A percentile compares a stretch with the other conserved stretches of the same genome.
Evolutionary conservation across 1,140 invertebrate genomes (phyloP).

Genomic region (Drosophila dunni): DNA sequence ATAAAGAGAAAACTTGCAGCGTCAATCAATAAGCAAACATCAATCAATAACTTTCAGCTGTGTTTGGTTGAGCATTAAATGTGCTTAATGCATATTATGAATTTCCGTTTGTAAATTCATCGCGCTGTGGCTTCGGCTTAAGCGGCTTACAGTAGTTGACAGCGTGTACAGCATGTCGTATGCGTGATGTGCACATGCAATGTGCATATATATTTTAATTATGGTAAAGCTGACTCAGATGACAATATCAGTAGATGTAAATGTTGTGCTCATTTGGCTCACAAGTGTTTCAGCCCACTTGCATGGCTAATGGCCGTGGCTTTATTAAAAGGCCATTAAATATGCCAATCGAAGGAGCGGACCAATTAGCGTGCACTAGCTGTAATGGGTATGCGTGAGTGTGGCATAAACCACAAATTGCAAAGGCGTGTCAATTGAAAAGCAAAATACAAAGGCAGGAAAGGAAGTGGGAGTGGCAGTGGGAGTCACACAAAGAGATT

Average conservation of each 20-base stretch:
- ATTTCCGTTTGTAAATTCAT: constrained; percentile 47
- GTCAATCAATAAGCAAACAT: constrained; percentile 39
- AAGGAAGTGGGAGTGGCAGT: constrained; percentile 1
- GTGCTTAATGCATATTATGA: constrained; percentile 55
- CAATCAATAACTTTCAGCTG: constrained; percentile 27
- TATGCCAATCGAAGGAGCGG: constrained; percentile 16
- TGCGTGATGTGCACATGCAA: constrained; percentile 28
- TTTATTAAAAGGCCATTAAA: constrained; percentile 47
- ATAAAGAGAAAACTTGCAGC: background rate
- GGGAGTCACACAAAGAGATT: constrained; percentile 1
- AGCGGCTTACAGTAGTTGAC: constrained; percentile 65
- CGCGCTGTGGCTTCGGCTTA: constrained; percentile 39
- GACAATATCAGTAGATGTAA: constrained; percentile 2
- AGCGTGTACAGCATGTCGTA: constrained; percentile 54
- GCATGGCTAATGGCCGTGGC: constrained; percentile 26
- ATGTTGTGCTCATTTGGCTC: constrained; percentile 18
- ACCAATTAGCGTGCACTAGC: constrained; percentile 34
- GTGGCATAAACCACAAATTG: constrained; percentile 37
- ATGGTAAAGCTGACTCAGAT: constrained; percentile 43
- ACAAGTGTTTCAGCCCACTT: constrained; percentile 1
- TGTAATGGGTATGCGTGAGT: constrained; percentile 10
- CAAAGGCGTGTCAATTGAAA: constrained; percentile 37
- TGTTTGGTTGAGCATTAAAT: constrained; percentile 43
- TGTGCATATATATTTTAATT: constrained; percentile 62
- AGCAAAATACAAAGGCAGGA: constrained; percentile 15